phyloP scores from a whole-genome alignment of 1,140 invertebrate genomes.

The Leptonema lineaticorne region DNA sequence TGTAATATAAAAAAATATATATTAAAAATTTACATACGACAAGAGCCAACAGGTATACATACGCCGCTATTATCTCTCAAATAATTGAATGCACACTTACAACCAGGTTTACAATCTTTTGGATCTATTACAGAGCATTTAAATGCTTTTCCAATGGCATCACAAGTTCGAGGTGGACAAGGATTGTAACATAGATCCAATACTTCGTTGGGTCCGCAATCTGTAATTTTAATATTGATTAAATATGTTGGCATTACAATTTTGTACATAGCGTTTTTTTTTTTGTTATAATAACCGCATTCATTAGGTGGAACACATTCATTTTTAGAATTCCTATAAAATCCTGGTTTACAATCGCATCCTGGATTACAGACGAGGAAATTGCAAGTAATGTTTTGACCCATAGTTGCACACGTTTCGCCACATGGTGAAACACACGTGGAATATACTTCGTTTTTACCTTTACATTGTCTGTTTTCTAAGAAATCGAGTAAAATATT shows the following conservation, averaged over 20 bases:
- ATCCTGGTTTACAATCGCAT: constrained; percentile 36
- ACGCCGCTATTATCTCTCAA: constrained; percentile 26
- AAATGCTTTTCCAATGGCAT: constrained; percentile 28
- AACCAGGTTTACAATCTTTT: constrained; percentile 26
- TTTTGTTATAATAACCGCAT: too few species aligned
- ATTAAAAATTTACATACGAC: constrained; percentile 30
- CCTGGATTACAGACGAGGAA: constrained; percentile 35
- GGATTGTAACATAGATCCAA: constrained; percentile 26
- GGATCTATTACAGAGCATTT: constrained; percentile 28
- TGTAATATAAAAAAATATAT: too few species aligned
- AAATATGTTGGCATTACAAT: too few species aligned
- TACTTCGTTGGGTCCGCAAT: constrained; percentile 32
- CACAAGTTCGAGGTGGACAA: constrained; percentile 32
- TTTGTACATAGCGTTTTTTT: too few species aligned
- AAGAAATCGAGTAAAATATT: background rate
- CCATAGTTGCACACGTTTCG: constrained; percentile 23
- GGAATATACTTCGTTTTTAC: constrained; percentile 31
- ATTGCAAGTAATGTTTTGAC: constrained; percentile 29
- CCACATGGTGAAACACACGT: constrained; percentile 29
- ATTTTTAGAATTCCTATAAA: constrained; percentile 29
- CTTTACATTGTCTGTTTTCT: constrained; percentile 29
- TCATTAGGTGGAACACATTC: constrained; percentile 28
- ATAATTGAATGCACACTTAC: constrained; percentile 35
- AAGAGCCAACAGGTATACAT: constrained; percentile 29
- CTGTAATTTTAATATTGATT: background rate